These are phyloP conservation scores for Apamea crenata DNA, from an alignment of 2,888 invertebrate genomes.

Conservation along the genomic window DNA sequence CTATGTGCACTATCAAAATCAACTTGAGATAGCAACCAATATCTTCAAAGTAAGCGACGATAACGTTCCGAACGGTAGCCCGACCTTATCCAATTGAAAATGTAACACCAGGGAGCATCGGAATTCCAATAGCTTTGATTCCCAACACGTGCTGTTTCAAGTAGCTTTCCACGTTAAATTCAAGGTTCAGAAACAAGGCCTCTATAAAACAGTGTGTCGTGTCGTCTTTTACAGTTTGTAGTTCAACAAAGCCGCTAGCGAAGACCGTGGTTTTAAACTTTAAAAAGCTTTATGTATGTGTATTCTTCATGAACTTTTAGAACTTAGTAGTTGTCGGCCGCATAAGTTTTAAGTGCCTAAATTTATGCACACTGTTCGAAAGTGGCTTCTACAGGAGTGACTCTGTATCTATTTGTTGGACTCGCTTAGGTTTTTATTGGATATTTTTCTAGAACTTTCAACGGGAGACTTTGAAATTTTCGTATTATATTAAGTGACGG, in stretches of 20 bases:
- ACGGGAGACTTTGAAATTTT: conserved; percentile 29
- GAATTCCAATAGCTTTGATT: conserved; percentile 41
- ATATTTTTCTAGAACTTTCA: conserved; percentile 40
- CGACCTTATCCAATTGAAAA: conserved; percentile 35
- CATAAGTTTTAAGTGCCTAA: conserved; percentile 68
- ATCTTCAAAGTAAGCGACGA: conserved; percentile 11
- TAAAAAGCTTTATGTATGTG: conserved; percentile 66
- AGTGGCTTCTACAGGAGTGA: conserved; percentile 56
- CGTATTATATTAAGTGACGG: conserved; percentile 24
- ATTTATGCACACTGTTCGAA: conserved; percentile 71
- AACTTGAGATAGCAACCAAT: conserved; percentile 20
- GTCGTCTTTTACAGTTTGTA: conserved; percentile 38
- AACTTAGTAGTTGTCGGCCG: conserved; percentile 52
- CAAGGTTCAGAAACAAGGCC: conserved; percentile 31
- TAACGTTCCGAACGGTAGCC: conserved; percentile 6
- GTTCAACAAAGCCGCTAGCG: conserved; percentile 42
- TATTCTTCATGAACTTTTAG: conserved; percentile 60
- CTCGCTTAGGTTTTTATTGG: conserved; percentile 41
- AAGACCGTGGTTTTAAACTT: conserved; percentile 60
- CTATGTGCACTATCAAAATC: not conserved
- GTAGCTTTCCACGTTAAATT: conserved; percentile 26
- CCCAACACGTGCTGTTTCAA: conserved; percentile 38
- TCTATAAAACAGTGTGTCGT: conserved; percentile 25
- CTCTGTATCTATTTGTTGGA: conserved; percentile 54
- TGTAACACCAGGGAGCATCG: conserved; percentile 1